Conservation (phyloP, 2,797 vertebrate species). For the Selene dorsalis region DNA sequence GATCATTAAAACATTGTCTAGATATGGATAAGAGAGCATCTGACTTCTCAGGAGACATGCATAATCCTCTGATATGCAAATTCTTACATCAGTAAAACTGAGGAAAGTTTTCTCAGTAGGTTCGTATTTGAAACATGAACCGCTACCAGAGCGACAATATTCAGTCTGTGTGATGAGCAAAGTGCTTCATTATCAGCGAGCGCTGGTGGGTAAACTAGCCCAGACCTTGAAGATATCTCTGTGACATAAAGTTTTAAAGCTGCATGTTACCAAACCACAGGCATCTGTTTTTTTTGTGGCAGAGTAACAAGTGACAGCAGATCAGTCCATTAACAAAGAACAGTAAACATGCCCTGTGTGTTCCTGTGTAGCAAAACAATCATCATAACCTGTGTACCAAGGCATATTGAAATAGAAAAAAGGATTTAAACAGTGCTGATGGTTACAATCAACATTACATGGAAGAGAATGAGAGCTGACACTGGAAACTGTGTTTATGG, state of each 20-base stretch:
- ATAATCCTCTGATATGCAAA: background rate
- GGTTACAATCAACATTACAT: conserved; percentile 52
- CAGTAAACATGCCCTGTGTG: background rate
- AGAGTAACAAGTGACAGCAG: background rate
- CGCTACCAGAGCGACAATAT: background rate
- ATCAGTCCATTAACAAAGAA: background rate
- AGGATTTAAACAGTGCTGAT: conserved; percentile 32
- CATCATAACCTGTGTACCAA: conserved; percentile 2
- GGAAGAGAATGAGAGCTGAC: conserved; percentile 33
- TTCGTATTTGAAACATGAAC: background rate
- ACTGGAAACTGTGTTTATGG: conserved; percentile 61
- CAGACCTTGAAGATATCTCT: background rate
- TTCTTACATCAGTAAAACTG: background rate
- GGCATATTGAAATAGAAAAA: conserved; percentile 32
- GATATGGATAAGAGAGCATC: background rate
- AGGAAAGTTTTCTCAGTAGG: background rate
- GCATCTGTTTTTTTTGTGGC: background rate
- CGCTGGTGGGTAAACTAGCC: background rate
- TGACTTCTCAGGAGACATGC: background rate
- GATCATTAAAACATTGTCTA: background rate
- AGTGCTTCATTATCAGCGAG: background rate
- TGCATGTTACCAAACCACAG: conserved; percentile 4
- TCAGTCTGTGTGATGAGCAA: background rate
- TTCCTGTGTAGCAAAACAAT: conserved; percentile 10
- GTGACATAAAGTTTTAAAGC: background rate